These are phyloP conservation scores for Otis tarda DNA, from an alignment of 2,113 vertebrate genomes.

Conservation along the genomic window DNA sequence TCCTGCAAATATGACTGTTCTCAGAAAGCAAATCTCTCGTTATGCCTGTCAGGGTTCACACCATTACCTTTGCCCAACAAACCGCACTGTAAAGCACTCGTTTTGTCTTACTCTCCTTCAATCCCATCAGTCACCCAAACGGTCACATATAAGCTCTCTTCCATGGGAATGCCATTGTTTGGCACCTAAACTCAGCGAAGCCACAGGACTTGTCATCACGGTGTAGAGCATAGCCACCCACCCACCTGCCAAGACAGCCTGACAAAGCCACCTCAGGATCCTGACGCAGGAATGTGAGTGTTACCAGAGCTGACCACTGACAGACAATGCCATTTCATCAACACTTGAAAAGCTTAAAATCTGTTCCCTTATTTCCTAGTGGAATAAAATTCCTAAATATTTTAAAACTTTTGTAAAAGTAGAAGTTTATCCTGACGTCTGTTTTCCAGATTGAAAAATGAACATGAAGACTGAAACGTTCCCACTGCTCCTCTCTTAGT, in stretches of 20 bases:
- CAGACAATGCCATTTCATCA: not conserved
- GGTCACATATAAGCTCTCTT: not conserved
- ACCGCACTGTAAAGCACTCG: not conserved
- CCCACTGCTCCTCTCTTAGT: not conserved
- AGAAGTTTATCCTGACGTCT: not conserved
- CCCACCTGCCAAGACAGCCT: not conserved
- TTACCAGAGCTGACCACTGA: not conserved
- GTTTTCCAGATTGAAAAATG: not conserved
- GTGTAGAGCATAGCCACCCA: not conserved
- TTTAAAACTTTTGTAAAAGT: not conserved
- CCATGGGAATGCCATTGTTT: not conserved
- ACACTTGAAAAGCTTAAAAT: not conserved
- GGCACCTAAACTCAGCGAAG: not conserved
- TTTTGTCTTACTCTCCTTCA: not conserved
- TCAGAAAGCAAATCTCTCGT: not conserved
- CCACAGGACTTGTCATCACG: not conserved
- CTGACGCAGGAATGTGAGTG: rapidly evolving
- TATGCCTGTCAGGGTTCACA: not conserved
- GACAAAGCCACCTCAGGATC: not conserved
- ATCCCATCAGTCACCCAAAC: not conserved
- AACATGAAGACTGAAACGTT: not conserved
- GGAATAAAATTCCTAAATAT: not conserved
- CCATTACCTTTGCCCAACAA: not conserved
- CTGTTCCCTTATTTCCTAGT: not conserved
- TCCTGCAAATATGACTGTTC: not conserved